Conservation (phyloP, 2,888 invertebrate species). For the Temnothorax rugatulus region DNA sequence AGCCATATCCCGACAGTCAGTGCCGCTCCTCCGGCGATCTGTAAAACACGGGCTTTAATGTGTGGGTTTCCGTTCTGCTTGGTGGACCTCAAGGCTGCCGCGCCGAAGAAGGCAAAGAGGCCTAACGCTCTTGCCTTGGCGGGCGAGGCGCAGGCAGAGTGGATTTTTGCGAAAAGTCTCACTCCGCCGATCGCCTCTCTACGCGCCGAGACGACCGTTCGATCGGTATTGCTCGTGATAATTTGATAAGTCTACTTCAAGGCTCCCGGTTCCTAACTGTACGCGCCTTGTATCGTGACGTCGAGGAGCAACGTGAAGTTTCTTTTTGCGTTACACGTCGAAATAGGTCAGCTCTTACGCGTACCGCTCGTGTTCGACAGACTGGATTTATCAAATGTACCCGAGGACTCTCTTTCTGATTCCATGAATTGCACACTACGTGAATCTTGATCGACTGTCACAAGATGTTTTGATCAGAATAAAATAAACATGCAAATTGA, state of each 20-base stretch:
- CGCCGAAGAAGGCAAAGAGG: slow-evolving; percentile 8
- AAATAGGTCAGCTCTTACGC: slow-evolving; percentile 18
- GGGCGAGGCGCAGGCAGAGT: not conserved
- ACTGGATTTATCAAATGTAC: not conserved
- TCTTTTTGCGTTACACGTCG: not conserved
- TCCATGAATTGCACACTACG: not conserved
- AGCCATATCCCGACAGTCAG: slow-evolving; percentile 91
- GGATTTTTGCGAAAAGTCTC: slow-evolving; percentile 9
- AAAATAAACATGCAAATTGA: not conserved
- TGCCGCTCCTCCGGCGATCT: slow-evolving; percentile 89
- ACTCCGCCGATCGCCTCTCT: not conserved
- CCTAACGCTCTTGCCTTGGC: not conserved
- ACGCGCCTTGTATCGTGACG: not conserved
- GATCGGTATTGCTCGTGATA: not conserved
- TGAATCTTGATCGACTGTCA: slow-evolving; percentile 7
- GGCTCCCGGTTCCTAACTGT: not conserved
- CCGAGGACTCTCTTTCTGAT: not conserved
- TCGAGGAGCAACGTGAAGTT: not conserved
- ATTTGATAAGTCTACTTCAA: not conserved
- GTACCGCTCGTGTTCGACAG: not conserved
- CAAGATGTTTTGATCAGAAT: not conserved
- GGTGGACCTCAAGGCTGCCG: slow-evolving; percentile 38
- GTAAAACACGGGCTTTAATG: slow-evolving; percentile 74
- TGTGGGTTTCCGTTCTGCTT: slow-evolving; percentile 55
- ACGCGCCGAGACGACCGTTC: not conserved